Percentiles rank a stretch among this genome's conserved stretches.
Evolutionary conservation across 1,140 invertebrate genomes (phyloP).

Genomic region (Pseudomyrmex cubaensis): DNA sequence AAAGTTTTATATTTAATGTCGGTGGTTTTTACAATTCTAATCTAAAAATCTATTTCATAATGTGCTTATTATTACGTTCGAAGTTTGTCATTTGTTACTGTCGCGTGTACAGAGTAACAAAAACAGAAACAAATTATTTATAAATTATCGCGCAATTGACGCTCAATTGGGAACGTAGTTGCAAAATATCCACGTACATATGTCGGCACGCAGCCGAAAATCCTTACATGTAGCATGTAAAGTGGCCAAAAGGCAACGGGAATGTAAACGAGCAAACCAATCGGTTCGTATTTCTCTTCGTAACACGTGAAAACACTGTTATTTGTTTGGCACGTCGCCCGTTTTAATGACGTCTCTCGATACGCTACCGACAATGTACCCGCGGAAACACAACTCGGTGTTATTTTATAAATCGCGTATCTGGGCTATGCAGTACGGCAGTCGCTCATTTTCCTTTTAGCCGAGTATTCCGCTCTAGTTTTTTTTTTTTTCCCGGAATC

Average conservation of each 20-base stretch:
- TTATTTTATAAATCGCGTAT: constrained; percentile 41
- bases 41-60: too few species aligned
- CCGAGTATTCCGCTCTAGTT: constrained; percentile 2
- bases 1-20: too few species aligned
- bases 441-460: constrained; percentile 31
- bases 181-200: not conserved
- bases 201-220: constrained; percentile 1
- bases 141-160: constrained; percentile 18
- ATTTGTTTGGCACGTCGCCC: constrained; percentile 43
- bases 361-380: constrained; percentile 6
- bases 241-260: not conserved
- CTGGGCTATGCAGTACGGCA: not conserved
- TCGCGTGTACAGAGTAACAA: not conserved
- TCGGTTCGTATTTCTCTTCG: not conserved
- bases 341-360: constrained; percentile 40
- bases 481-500: not conserved
- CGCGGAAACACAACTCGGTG: not conserved
- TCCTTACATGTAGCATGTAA: constrained; percentile 7
- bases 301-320: constrained; percentile 8
- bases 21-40: too few species aligned
- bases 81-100: not conserved
- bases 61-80: not conserved
- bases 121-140: constrained; percentile 29
- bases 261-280: not conserved
- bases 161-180: constrained; percentile 25